Evolutionary conservation across 2,113 vertebrate species (phyloP).

Genomic region (Crotophaga sulcirostris): DNA sequence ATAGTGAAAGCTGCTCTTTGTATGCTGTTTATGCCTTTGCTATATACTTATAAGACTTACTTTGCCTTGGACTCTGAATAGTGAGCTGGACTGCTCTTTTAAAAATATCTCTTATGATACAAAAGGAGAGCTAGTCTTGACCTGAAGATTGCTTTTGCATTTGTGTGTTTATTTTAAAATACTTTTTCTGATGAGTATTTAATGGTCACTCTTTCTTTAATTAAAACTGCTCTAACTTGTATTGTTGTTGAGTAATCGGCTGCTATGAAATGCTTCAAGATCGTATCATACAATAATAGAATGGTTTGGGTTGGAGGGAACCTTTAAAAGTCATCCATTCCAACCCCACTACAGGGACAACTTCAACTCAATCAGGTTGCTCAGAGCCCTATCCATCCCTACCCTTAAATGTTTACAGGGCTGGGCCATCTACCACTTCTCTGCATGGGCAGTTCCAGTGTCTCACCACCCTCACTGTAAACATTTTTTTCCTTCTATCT

Average conservation of each 20-base stretch:
- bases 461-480: no score
- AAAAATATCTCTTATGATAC: neutral
- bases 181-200: neutral
- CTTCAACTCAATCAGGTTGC: no score
- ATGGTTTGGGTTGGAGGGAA: no score
- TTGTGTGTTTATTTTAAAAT: neutral
- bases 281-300: no score
- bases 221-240: neutral
- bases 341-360: no score
- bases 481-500: no score
- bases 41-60: neutral
- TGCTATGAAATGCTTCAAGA: neutral
- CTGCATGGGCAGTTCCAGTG: no score
- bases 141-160: neutral
- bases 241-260: neutral
- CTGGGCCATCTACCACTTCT: no score
- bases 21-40: neutral
- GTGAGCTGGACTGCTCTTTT: neutral
- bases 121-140: neutral
- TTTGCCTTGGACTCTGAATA: neutral
- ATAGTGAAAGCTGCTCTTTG: neutral
- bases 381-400: no score
- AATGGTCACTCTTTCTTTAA: neutral
- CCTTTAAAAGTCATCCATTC: no score
- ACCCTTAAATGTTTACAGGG: no score